phyloP scores from a whole-genome alignment of 2,797 vertebrate species.

The Scleropages formosus region DNA sequence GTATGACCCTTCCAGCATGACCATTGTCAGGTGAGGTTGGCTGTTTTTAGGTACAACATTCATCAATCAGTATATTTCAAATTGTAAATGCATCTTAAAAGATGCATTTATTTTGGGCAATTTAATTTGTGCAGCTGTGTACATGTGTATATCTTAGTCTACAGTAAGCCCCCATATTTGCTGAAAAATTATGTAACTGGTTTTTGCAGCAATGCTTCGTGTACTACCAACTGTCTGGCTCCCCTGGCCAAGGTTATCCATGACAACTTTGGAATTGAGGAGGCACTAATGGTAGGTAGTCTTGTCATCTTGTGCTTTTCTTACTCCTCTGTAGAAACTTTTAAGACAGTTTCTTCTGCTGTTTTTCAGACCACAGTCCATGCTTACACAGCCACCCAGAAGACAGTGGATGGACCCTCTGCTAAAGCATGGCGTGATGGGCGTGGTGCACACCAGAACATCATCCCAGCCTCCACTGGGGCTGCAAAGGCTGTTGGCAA shows the following conservation, averaged over 20 bases:
- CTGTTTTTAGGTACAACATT: neutral
- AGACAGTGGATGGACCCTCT: constrained; percentile 86
- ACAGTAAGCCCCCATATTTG: neutral
- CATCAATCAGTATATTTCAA: neutral
- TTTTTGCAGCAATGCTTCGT: constrained; percentile 81
- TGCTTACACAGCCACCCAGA: constrained; percentile 87
- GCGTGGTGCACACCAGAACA: constrained; percentile 81
- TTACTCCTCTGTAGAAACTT: constrained; percentile 7
- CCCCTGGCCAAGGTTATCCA: constrained; percentile 87
- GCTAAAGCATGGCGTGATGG: constrained; percentile 85
- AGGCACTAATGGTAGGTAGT: constrained; percentile 82
- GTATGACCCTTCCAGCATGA: constrained; percentile 79
- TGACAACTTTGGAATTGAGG: constrained; percentile 82
- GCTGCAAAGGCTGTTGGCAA: constrained; percentile 87
- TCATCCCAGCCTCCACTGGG: constrained; percentile 87
- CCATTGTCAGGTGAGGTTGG: constrained; percentile 74
- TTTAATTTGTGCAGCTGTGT: neutral
- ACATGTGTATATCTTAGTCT: neutral
- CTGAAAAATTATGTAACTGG: neutral
- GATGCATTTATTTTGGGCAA: neutral
- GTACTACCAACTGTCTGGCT: constrained; percentile 91
- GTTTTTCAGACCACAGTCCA: constrained; percentile 80
- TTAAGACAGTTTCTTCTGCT: neutral
- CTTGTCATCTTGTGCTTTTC: neutral
- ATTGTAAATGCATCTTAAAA: neutral